phyloP scores from a whole-genome alignment of 2,797 vertebrate genomes.

The Echiichthys vipera region DNA sequence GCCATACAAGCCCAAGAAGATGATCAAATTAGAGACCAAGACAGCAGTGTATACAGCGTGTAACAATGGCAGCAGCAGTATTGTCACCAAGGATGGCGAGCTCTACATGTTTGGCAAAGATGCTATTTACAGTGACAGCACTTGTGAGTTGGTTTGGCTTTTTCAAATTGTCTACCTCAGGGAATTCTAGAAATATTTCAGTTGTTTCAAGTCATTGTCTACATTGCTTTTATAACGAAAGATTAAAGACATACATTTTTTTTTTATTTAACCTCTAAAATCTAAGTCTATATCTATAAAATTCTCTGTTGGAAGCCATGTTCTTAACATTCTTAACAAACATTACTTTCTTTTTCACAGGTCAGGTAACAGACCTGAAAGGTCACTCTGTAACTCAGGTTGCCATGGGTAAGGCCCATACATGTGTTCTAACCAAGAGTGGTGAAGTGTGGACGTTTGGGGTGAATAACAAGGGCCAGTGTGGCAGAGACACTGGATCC shows the following conservation, averaged over 20 bases:
- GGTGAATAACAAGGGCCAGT: constrained; percentile 99
- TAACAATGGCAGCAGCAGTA: constrained; percentile 99
- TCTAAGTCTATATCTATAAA: background rate
- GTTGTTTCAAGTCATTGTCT: background rate
- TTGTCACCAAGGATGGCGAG: constrained; percentile 98
- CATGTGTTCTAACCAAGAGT: constrained; percentile 96
- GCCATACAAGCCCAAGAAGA: constrained; percentile 99
- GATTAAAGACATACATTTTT: background rate
- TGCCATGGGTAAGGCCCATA: constrained; percentile 99
- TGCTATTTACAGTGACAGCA: constrained; percentile 98
- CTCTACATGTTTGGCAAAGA: constrained; percentile 99
- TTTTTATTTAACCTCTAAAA: no score
- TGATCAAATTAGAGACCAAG: constrained; percentile 99
- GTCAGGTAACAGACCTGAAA: constrained; percentile 97
- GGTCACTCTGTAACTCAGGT: constrained; percentile 98
- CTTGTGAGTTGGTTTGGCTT: constrained; percentile 88
- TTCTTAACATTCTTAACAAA: background rate
- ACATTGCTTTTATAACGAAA: background rate
- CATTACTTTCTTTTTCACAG: constrained; percentile 72
- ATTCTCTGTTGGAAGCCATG: background rate
- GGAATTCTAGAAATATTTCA: background rate
- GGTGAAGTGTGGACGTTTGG: constrained; percentile 99
- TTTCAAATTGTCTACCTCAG: background rate
- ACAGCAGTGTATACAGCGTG: constrained; percentile 94
- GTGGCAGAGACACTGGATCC: constrained; percentile 96